A percentile compares a stretch with the other conserved stretches of the same genome.
Evolutionary conservation across 2,797 vertebrate genomes (phyloP).

Genomic region (Gallinago nigripennis): DNA sequence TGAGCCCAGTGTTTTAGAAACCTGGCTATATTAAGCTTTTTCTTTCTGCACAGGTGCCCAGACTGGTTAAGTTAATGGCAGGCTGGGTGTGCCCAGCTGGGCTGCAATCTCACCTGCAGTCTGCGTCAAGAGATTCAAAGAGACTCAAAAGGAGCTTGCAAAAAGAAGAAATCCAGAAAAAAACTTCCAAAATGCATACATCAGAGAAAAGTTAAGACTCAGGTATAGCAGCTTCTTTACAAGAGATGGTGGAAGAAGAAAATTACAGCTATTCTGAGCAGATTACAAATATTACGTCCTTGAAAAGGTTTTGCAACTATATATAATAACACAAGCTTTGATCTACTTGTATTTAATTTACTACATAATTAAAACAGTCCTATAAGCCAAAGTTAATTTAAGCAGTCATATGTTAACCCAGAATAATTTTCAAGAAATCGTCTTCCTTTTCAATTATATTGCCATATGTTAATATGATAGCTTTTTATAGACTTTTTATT

Average conservation of each 20-base stretch:
- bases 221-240: background rate
- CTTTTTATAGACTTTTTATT: conserved; percentile 22
- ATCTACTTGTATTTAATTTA: conserved; percentile 7
- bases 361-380: background rate
- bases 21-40: background rate
- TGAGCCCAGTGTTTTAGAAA: background rate
- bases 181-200: background rate
- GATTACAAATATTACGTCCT: background rate
- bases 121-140: background rate
- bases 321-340: background rate
- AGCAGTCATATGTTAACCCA: conserved; percentile 18
- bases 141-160: background rate
- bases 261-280: background rate
- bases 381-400: conserved; percentile 38
- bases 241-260: background rate
- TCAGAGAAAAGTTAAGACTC: background rate
- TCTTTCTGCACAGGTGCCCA: background rate
- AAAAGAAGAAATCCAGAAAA: background rate
- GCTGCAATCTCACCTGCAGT: background rate
- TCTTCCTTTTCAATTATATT: background rate
- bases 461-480: background rate
- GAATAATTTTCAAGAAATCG: background rate
- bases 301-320: conserved; percentile 18
- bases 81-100: background rate
- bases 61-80: background rate